Percentiles rank a stretch among this genome's conserved stretches.
phyloP scores from a whole-genome alignment of 2,113 vertebrate species.

The Tetrao urogallus region DNA sequence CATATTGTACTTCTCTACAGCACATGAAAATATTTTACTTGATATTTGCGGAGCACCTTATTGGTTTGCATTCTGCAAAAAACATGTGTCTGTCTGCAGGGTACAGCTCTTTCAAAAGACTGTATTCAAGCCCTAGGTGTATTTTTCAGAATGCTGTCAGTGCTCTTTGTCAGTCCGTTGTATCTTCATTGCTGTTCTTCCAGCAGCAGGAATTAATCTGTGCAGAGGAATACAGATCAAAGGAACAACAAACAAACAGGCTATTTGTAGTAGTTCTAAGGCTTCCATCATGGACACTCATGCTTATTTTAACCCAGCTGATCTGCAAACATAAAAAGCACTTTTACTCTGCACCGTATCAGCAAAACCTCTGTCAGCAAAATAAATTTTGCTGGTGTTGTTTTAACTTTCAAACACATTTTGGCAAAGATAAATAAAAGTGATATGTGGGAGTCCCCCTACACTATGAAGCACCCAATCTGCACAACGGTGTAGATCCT shows the following conservation, averaged over 20 bases:
- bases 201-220: slow-evolving; percentile 12
- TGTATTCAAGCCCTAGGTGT: background rate
- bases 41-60: background rate
- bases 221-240: background rate
- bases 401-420: background rate
- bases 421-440: background rate
- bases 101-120: background rate
- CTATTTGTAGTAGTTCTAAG: background rate
- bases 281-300: background rate
- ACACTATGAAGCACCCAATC: background rate
- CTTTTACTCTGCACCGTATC: background rate
- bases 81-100: background rate
- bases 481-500: background rate
- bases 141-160: background rate
- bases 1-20: background rate
- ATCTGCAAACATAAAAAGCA: background rate
- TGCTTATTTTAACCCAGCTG: background rate
- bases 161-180: background rate
- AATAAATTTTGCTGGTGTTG: background rate
- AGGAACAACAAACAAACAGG: slow-evolving; percentile 8
- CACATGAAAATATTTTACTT: background rate
- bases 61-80: background rate
- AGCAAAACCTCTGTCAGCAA: background rate
- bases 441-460: background rate
- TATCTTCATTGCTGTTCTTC: slow-evolving; percentile 1